Evolutionary conservation across 2,888 invertebrate genomes (phyloP).

Genomic region (Philaethria dido): DNA sequence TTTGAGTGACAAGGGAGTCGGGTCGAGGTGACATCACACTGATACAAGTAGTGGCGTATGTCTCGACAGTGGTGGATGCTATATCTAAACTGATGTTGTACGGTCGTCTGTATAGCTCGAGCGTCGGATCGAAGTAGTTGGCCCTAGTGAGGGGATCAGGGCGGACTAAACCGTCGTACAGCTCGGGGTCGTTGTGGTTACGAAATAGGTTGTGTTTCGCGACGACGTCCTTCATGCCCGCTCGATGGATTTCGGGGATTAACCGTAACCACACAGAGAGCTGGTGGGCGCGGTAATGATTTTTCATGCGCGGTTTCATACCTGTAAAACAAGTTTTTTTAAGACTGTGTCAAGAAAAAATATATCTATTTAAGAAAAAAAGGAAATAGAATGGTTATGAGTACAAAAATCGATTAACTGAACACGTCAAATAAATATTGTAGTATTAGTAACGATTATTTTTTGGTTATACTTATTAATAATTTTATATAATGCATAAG

Average conservation of each 20-base stretch:
- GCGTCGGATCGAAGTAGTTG: conserved; percentile 85
- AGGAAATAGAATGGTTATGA: too few relatives aligned
- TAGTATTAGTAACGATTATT: too few relatives aligned
- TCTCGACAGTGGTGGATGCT: conserved; percentile 84
- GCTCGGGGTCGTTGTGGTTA: conserved; percentile 93
- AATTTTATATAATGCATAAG: too few relatives aligned
- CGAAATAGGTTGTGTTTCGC: conserved; percentile 95
- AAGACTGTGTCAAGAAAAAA: too few relatives aligned
- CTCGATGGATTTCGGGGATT: conserved; percentile 95
- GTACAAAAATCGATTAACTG: too few relatives aligned
- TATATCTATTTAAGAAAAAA: too few relatives aligned
- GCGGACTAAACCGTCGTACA: conserved; percentile 95
- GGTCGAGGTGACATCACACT: conserved; percentile 89
- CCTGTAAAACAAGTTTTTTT: conserved; percentile 82
- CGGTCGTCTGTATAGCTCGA: conserved; percentile 85
- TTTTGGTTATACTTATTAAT: too few relatives aligned
- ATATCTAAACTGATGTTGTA: conserved; percentile 81
- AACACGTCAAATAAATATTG: too few relatives aligned
- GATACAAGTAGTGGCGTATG: conserved; percentile 87
- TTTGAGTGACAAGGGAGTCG: conserved; percentile 78
- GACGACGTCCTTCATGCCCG: conserved; percentile 95
- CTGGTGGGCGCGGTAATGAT: conserved; percentile 98
- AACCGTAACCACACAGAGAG: conserved; percentile 97
- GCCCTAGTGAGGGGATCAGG: conserved; percentile 90
- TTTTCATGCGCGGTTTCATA: conserved; percentile 95